These are phyloP conservation scores for Alouatta palliata DNA, from an alignment of 2,113 vertebrate species.

Conservation along the genomic window DNA sequence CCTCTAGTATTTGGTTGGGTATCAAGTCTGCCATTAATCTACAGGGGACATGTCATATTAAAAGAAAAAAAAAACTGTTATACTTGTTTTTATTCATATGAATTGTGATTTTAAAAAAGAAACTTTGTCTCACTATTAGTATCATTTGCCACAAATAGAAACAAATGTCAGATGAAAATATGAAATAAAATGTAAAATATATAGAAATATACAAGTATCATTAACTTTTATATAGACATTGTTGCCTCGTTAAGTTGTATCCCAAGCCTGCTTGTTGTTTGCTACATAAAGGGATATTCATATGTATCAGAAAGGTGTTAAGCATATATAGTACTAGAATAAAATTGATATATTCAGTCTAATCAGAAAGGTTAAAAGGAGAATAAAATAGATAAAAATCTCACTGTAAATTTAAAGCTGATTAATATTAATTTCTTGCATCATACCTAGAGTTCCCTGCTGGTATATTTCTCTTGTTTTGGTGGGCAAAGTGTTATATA, in stretches of 20 bases:
- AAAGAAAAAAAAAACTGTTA: background rate
- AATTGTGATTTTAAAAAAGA: background rate
- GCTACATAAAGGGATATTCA: background rate
- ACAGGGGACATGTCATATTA: background rate
- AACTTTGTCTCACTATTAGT: background rate
- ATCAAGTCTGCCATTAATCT: background rate
- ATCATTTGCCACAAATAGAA: background rate
- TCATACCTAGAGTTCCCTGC: background rate
- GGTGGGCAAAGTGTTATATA: background rate
- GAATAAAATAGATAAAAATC: background rate
- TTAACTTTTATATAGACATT: background rate
- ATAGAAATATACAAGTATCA: background rate
- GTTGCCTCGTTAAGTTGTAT: background rate
- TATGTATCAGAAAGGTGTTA: background rate
- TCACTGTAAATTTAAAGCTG: background rate
- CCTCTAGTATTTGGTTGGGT: background rate
- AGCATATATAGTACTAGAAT: background rate
- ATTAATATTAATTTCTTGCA: background rate
- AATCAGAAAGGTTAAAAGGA: background rate
- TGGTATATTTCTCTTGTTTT: background rate
- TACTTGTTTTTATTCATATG: background rate
- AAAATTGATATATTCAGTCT: background rate
- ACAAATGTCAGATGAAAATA: background rate
- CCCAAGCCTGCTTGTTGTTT: background rate
- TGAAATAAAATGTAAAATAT: background rate